A percentile compares a stretch with the other conserved stretches of the same genome.
These are phyloP conservation scores for Glaucopsyche alexis DNA, from an alignment of 2,888 invertebrate genomes.

Conservation along the genomic window DNA sequence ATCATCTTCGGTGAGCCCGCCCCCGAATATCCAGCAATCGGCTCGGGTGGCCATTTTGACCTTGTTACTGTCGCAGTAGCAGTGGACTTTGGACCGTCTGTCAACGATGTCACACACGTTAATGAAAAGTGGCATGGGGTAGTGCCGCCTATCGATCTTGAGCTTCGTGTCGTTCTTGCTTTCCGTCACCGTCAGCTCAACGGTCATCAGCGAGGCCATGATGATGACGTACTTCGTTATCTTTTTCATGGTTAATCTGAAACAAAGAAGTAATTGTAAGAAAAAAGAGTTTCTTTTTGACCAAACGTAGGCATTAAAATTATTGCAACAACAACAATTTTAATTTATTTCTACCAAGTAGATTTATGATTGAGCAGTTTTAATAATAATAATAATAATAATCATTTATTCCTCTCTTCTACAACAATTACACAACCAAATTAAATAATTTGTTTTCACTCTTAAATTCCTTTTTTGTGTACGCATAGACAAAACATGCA, in stretches of 20 bases:
- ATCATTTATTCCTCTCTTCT: no score
- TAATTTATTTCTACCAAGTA: no score
- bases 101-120: conserved; percentile 73
- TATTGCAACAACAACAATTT: no score
- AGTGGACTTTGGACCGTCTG: conserved; percentile 70
- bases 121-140: conserved; percentile 62
- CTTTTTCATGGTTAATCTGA: conserved; percentile 62
- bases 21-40: conserved; percentile 86
- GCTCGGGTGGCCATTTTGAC: conserved; percentile 82
- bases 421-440: no score
- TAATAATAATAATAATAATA: no score
- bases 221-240: conserved; percentile 64
- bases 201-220: conserved; percentile 66
- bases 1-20: conserved; percentile 82
- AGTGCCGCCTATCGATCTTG: conserved; percentile 61
- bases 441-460: no score
- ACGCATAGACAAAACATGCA: no score
- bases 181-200: conserved; percentile 63
- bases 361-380: no score
- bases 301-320: no score
- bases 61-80: conserved; percentile 72
- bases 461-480: no score
- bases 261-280: conserved; percentile 44
- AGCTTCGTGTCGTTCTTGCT: conserved; percentile 65
- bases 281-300: no score